Base-by-base conservation (phyloP, 2,888 invertebrate species). In the Gnatocerus cornutus region DNA sequence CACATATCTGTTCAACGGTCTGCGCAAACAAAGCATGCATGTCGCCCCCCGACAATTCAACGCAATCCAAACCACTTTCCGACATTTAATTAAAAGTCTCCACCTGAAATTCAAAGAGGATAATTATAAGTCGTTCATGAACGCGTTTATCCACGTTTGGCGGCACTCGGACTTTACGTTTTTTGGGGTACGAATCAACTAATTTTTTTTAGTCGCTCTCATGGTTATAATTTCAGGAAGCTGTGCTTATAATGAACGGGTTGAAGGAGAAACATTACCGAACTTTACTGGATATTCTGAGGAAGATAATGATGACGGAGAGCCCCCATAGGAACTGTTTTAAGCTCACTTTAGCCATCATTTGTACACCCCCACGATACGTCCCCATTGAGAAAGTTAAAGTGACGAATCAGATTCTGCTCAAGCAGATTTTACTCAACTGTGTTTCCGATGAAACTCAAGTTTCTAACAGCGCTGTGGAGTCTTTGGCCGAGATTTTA, bases 81-180 rank as follows among this genome's bases (percentile, higher is more conserved):
- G 59, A 29, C 48, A 52, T 62, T 58, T 71, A 13, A 12, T 71
- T 0, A 67, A 63, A 53, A 46, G 52, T 58, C 12, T 63, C 1
- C 62, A 71, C n/a, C 4, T 8, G 6, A 58, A 52, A 39, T 71
- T 71, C 29, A 61, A 67, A 27, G 58, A 71, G 13, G 71, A 71
- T 6, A 27, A 52, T 8, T 71, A 71, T 30, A 50, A 39, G 13
- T 67, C 71, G 1, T 71, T 71, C 33, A n/a, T 71, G 10, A 67
- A 50, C 29, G 71, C 71, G 1, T 71, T 71, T 52, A 58, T 71
- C 7, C 71, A 71, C 41, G 10, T 63, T n/a, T 56, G 55, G 65
- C 48, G 50, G 41, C 62, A 63, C 56, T 41, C 70, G 6, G 61
- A 53, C 45, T 55, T 66, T 30, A 37, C 65, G 0, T 59, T 48